Evolutionary conservation across 1,140 invertebrate genomes (phyloP), one percentile per base, ranked within the genome.

Genomic region (Nixonia krombeini): DNA sequence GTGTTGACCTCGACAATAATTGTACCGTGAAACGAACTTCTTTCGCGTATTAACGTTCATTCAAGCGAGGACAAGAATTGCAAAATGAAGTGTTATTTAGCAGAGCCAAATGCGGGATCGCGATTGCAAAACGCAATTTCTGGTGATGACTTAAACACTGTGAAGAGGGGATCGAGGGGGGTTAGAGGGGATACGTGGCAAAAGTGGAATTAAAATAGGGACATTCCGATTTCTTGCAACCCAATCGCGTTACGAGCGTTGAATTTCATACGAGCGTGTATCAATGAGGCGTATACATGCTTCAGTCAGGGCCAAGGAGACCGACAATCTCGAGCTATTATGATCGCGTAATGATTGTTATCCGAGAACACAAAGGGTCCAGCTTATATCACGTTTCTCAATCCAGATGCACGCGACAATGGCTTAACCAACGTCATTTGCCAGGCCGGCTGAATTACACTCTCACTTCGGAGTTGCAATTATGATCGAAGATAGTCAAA

Each of bases 311-410:
- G 67, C 53, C 63, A 66, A 71, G 65, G 23, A 52, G 64, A 76
- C 72, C 75, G 72, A 75, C 75, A 76, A 81, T 80, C 78, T 81
- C 64, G 74, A 73, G 45, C 69, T 62, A 81, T 79, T 80, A 78
- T 70, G 71, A 79, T 79, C 70, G 74, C 62, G 63, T 77, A 77
- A 80, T 79, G 75, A 81, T 80, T 76, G 76, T 72, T 79, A 79
- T 78, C 63, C 64, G 37, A 53, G 58, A 50, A 73, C 72, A 81
- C 70, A 81, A 80, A 82, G 73, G 69, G 66, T 64, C 47, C 61
- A 62, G 46, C 50, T 61, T 64, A 52, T 51, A 61, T 72, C 74
- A 75, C 57, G 72, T 65, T 74, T 73, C 76, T 79, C 75, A 70
- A 65, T 72, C 58, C 55, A 58, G 63, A 67, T 47, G 38, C 46